phyloP scores from a whole-genome alignment of 2,113 vertebrate genomes.

The Sterna hirundo region DNA sequence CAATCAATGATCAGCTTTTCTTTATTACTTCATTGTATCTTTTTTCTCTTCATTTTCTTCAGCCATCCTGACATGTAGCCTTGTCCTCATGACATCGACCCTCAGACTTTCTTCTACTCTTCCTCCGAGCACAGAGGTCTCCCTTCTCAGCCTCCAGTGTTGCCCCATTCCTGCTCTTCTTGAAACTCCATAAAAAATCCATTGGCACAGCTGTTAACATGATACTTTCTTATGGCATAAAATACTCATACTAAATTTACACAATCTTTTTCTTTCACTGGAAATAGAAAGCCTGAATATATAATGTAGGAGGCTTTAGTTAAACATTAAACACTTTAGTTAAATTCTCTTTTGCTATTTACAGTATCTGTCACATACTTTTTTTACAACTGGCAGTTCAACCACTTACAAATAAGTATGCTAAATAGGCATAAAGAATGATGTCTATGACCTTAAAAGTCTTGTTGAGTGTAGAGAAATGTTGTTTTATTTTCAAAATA shows the following conservation, averaged over 20 bases:
- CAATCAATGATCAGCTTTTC: background rate
- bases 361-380: background rate
- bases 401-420: background rate
- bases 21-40: background rate
- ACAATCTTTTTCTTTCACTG: background rate
- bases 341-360: background rate
- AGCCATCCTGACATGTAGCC: background rate
- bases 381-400: background rate
- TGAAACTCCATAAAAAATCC: background rate
- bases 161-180: background rate
- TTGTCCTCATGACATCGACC: background rate
- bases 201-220: background rate
- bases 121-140: background rate
- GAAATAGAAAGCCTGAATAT: background rate
- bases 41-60: background rate
- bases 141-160: background rate
- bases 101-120: background rate
- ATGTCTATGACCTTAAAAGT: background rate
- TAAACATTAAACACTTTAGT: background rate
- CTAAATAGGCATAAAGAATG: background rate
- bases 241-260: background rate
- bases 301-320: background rate
- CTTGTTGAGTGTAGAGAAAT: background rate
- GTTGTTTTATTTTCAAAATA: background rate
- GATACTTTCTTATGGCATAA: background rate